phyloP scores from a whole-genome alignment of 1,140 invertebrate species.

The Planococcus citri region DNA sequence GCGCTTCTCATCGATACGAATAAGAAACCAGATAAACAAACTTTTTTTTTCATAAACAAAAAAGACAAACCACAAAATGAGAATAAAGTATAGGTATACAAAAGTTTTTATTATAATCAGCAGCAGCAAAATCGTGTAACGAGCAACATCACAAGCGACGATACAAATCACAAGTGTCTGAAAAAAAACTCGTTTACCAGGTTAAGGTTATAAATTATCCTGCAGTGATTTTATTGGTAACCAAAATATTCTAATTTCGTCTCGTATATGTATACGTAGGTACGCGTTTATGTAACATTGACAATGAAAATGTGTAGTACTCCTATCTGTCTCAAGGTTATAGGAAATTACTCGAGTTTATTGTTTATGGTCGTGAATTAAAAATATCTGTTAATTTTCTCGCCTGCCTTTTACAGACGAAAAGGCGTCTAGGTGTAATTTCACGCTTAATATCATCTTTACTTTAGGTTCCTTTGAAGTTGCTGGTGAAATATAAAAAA shows the following conservation, averaged over 20 bases:
- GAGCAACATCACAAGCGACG: not conserved
- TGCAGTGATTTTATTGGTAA: not conserved
- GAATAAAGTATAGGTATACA: too few species aligned
- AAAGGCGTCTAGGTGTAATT: too few species aligned
- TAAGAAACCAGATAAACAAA: too few species aligned
- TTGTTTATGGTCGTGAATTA: not conserved
- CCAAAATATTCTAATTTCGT: constrained; percentile 3
- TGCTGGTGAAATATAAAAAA: too few species aligned
- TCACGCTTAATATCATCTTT: too few species aligned
- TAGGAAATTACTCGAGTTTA: not conserved
- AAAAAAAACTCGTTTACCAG: not conserved
- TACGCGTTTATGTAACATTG: not conserved
- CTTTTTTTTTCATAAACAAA: too few species aligned
- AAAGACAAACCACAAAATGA: too few species aligned
- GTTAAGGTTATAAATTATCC: not conserved
- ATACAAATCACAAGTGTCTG: not conserved
- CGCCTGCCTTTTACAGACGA: too few species aligned
- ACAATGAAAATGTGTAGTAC: not conserved
- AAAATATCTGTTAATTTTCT: too few species aligned
- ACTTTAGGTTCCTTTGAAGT: too few species aligned
- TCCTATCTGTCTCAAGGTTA: not conserved
- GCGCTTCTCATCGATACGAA: too few species aligned
- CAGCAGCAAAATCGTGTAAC: not conserved
- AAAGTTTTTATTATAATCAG: too few species aligned
- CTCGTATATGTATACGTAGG: not conserved